Base-by-base conservation (phyloP, 2,113 vertebrate genomes). In the Epinephelus moara region DNA sequence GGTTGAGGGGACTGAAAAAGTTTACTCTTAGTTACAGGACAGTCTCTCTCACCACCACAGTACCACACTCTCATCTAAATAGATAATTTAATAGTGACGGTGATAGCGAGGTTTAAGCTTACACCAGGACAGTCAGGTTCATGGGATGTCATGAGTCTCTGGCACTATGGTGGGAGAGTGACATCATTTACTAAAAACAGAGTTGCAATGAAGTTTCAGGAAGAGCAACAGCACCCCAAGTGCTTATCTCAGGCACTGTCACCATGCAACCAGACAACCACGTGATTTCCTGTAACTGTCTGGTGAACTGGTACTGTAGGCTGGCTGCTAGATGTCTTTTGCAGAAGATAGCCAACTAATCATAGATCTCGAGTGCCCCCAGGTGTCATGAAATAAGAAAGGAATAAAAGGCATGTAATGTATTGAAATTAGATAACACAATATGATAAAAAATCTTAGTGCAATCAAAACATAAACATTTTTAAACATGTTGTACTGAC, bases 241-340 rank as follows among this genome's bases (percentile, higher is more conserved):
- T 40, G 74, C 6, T 0, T 0, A 17, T 6, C 6, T 23, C 12
- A 9, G 56, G 52, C 2, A 67, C 9, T 21, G 59, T 55, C 57
- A 73, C 49, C 14, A 17, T 15, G 11, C 55, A 33, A 30, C 55
- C 19, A n/a, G 12, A 2, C 2, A 18, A 55, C 1, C 91, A 87
- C 3, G 70, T 91, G 91, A 88, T 87, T 89, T 93, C 87, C 67
- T 11, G 45, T 53, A 82, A 90, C 15, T 56, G 13, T 52, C 52
- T 61, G 70, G 69, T 71, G 47, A 76, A 47, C 15, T 14, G n/a
- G 63, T 9, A 8, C 27, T 70, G 17, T 6, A 6, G 45, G 4
- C 19, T 9, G 2, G 21, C 45, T 47, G 45, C 13, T 50, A 6
- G 2, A 4, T 23, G 12, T 66, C 6, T 12, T 42, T 50, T 27